Evolutionary conservation across 1,140 invertebrate species (phyloP), one percentile per base, ranked within the genome.

Genomic region (Rhyzopertha dominica): DNA sequence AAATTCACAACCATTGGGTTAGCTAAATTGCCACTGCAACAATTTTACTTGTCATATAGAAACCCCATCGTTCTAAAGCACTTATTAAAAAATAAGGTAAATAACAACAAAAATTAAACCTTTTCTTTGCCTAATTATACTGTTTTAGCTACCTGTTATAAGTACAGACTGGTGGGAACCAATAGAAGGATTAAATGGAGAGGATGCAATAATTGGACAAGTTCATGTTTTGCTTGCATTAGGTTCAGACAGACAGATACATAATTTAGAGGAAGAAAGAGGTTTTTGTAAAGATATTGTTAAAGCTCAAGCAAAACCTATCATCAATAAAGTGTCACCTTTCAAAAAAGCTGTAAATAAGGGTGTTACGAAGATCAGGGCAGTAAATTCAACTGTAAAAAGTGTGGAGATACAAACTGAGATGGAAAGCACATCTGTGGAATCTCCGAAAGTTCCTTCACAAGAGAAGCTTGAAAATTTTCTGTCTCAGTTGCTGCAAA

Each of bases 121-220:
- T 39, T 16, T 22, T n/a, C 18, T 22, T 36, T 34, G 9, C 4
- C 30, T 28, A 29, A 40, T 47, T 14, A 10, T 49, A 14, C 26
- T 8, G 5, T 56, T 52, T 49, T 46, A 78, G 74, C 63, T 78
- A 47, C 78, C 78, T 18, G 70, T 79, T 12, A 75, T 80, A 36
- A 74, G 74, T 25, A 72, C 77, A 7, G 78, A 80, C 56, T 74
- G 68, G 40, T 79, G 76, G 75, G 70, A 76, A 22, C 62, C 70
- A 4, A 71, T 80, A 41, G 45, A 62, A 2, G 63, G 72, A 45
- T 58, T 70, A n/a, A 67, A 65, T 18, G 64, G 68, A 20, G 35
- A 29, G n/a, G 44, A 54, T n/a, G 46, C 62, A 17, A 49, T 65
- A 10, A 53, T 68, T 39, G 78, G 78, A 3, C 67, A 80, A 53